Evolutionary conservation across 2,888 invertebrate species (phyloP).

Genomic region (Galeruca laticollis): DNA sequence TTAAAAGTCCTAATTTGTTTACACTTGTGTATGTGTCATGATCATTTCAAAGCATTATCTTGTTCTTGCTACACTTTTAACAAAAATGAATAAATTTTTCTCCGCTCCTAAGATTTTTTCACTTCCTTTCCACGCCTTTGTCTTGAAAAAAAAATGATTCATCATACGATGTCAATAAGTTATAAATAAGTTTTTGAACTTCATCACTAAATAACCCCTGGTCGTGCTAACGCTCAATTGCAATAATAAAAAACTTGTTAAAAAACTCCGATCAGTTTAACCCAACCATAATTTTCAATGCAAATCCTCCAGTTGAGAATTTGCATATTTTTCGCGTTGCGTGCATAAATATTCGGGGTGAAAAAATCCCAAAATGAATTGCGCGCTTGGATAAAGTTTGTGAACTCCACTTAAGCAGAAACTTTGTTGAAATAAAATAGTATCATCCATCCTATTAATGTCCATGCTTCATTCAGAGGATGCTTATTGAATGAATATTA

Average conservation of each 20-base stretch:
- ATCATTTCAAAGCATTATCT: too few relatives aligned
- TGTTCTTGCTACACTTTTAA: too few relatives aligned
- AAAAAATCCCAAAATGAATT: slow-evolving; percentile 28
- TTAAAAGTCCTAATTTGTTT: too few relatives aligned
- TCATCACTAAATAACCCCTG: background rate
- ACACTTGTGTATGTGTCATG: too few relatives aligned
- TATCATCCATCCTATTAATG: slow-evolving; percentile 15
- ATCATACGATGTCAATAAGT: background rate
- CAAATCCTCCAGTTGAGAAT: slow-evolving; percentile 33
- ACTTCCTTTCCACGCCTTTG: too few relatives aligned
- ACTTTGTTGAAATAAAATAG: slow-evolving; percentile 26
- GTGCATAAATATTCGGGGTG: slow-evolving; percentile 33
- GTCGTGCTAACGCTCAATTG: slow-evolving; percentile 19
- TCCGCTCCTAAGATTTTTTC: too few relatives aligned
- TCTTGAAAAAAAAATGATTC: too few relatives aligned
- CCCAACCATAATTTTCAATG: slow-evolving; percentile 36
- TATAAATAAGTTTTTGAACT: background rate
- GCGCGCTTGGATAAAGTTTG: slow-evolving; percentile 30
- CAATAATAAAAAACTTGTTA: slow-evolving; percentile 35
- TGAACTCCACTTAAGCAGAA: slow-evolving; percentile 28
- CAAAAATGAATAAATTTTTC: too few relatives aligned
- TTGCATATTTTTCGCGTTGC: slow-evolving; percentile 41
- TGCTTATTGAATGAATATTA: slow-evolving; percentile 4
- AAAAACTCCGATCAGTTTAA: slow-evolving; percentile 39
- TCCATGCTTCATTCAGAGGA: background rate